phyloP scores from a whole-genome alignment of 2,113 vertebrate species.

The Festucalex cinctus region DNA sequence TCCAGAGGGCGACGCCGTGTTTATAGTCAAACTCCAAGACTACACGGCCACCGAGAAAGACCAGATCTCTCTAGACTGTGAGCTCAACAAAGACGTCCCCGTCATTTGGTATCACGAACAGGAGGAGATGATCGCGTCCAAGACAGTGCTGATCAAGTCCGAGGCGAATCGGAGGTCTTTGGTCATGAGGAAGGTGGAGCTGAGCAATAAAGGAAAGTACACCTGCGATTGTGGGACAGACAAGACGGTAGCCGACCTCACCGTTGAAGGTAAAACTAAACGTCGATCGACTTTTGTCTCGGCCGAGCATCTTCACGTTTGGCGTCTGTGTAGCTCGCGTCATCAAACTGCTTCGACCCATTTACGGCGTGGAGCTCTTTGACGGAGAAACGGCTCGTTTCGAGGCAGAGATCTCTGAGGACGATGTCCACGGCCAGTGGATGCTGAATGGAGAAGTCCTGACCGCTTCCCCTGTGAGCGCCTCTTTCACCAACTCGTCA shows the following conservation, averaged over 20 bases:
- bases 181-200: constrained; percentile 83
- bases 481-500: background rate
- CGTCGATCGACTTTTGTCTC: background rate
- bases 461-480: constrained; percentile 81
- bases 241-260: constrained; percentile 81
- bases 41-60: constrained; percentile 91
- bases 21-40: constrained; percentile 89
- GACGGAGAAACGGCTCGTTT: constrained; percentile 96
- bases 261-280: constrained; percentile 80
- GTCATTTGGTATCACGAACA: constrained; percentile 90
- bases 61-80: constrained; percentile 85
- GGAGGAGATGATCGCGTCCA: constrained; percentile 85
- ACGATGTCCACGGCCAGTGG: constrained; percentile 90
- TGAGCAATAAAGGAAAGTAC: constrained; percentile 83
- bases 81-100: constrained; percentile 94
- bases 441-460: constrained; percentile 88
- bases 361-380: constrained; percentile 93
- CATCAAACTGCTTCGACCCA: constrained; percentile 87
- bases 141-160: constrained; percentile 77
- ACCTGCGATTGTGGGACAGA: constrained; percentile 91
- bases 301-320: background rate
- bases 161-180: constrained; percentile 85
- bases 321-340: constrained; percentile 72
- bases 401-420: constrained; percentile 93
- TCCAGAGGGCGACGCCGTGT: constrained; percentile 89